Conservation (phyloP, 2,113 vertebrate genomes). For the human region GRCh38 chr17:4259501-4260000, state of each 20-base stretch:
- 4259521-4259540: too few relatives aligned
- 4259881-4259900: neutral
- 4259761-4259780: neutral
- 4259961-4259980: neutral
- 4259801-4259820: neutral
- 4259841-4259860: neutral
- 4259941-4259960: neutral
- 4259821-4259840: neutral
- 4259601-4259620: neutral
- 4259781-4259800: neutral
- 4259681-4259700: neutral
- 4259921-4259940: neutral
- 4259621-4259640: neutral
- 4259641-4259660: neutral
- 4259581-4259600: neutral
- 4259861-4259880: neutral
- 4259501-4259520: too few relatives aligned
- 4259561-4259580: too few relatives aligned
- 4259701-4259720: neutral
- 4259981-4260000: fast-evolving
- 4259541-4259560: too few relatives aligned
- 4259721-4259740: neutral
- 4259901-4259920: neutral
- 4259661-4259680: slow-evolving; percentile 7
- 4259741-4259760: neutral